Evolutionary conservation across 2,797 vertebrate genomes (phyloP).

Genomic region (Scleropages formosus): DNA sequence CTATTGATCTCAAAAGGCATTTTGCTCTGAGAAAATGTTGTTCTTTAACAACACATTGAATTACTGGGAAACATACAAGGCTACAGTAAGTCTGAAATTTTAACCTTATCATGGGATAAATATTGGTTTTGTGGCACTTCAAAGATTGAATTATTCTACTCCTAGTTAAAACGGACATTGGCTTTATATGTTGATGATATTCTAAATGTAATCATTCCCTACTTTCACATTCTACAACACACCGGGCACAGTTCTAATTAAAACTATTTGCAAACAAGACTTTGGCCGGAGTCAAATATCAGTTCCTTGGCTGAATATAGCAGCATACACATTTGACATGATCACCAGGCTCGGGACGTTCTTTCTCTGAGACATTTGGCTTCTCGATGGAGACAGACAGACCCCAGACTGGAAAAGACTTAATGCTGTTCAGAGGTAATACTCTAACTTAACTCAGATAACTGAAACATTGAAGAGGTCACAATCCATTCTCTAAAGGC

Average conservation of each 20-base stretch:
- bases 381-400: conserved; percentile 11
- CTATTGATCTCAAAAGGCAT: too few relatives aligned
- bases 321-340: conserved; percentile 28
- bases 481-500: too few relatives aligned
- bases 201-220: not conserved
- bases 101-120: not conserved
- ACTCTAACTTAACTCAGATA: too few relatives aligned
- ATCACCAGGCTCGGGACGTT: not conserved
- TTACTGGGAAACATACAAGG: not conserved
- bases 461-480: too few relatives aligned
- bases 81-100: not conserved
- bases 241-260: conserved; percentile 56
- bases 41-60: not conserved
- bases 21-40: not conserved
- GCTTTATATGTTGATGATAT: not conserved
- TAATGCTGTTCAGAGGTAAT: not conserved
- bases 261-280: conserved; percentile 48
- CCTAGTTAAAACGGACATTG: not conserved
- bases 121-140: not conserved
- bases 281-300: conserved; percentile 58
- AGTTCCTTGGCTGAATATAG: conserved; percentile 58
- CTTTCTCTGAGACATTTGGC: conserved; percentile 8
- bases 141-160: too few relatives aligned
- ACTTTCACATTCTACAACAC: conserved; percentile 31
- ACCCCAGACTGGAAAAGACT: not conserved